A percentile compares a stretch with the other conserved stretches of the same genome.
Evolutionary conservation across 2,888 invertebrate species (phyloP).

Genomic region (Pristionchus japonicus): DNA sequence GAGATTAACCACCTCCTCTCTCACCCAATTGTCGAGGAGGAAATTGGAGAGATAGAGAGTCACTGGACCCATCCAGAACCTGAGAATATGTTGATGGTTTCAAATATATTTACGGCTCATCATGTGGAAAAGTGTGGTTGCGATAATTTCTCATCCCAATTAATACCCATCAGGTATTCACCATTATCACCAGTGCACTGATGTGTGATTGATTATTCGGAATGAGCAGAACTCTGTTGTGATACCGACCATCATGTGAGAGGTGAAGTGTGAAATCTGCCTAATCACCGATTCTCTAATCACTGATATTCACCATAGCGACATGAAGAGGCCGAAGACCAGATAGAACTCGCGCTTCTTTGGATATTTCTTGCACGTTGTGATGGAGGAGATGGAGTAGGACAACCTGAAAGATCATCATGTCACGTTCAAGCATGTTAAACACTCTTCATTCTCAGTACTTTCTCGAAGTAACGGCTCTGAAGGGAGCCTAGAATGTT

Average conservation of each 20-base stretch:
- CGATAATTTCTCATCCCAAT: too few relatives aligned
- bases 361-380: slow-evolving; percentile 87
- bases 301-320: slow-evolving; percentile 82
- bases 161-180: too few relatives aligned
- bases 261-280: background rate
- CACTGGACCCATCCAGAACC: slow-evolving; percentile 87
- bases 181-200: too few relatives aligned
- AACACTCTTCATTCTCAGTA: background rate
- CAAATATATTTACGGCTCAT: too few relatives aligned
- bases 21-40: slow-evolving; percentile 86
- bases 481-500: too few relatives aligned
- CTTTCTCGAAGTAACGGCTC: background rate
- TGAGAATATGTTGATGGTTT: too few relatives aligned
- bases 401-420: slow-evolving; percentile 82
- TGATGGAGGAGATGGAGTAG: slow-evolving; percentile 83
- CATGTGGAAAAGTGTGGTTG: too few relatives aligned
- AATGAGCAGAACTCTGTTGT: too few relatives aligned
- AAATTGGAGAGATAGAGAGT: slow-evolving; percentile 86
- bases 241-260: background rate
- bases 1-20: slow-evolving; percentile 84
- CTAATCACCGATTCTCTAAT: background rate
- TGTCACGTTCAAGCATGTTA: slow-evolving; percentile 77
- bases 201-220: too few relatives aligned
- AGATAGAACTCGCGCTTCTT: slow-evolving; percentile 88
- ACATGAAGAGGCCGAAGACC: slow-evolving; percentile 87